A percentile compares a stretch with the other conserved stretches of the same genome.
phyloP scores from a whole-genome alignment of 2,113 vertebrate genomes.

The Gymnorhina tibicen region DNA sequence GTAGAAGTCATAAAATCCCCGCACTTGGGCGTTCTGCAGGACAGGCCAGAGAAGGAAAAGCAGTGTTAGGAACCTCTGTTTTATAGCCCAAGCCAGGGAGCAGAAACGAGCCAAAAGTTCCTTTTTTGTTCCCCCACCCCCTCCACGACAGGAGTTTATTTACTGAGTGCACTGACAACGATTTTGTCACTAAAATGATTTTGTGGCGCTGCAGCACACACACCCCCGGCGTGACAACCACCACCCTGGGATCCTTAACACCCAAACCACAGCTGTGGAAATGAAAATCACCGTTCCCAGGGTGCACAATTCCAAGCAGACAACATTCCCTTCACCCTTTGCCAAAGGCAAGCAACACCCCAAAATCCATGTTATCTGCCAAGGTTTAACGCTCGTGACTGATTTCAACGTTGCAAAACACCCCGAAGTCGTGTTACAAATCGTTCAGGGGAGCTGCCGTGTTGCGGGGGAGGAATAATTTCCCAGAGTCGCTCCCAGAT shows the following conservation, averaged over 20 bases:
- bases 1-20: slow-evolving; percentile 88
- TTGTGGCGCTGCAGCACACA: not conserved
- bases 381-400: not conserved
- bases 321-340: rapidly evolving
- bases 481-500: not conserved
- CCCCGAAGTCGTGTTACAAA: not conserved
- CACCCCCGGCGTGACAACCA: rapidly evolving
- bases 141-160: not conserved
- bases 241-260: rapidly evolving
- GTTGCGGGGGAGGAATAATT: not conserved
- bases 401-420: not conserved
- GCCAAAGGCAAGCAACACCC: not conserved
- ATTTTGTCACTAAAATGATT: not conserved
- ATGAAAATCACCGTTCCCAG: not conserved
- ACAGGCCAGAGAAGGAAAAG: not conserved
- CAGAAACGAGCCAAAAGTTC: not conserved
- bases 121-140: not conserved
- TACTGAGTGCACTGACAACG: not conserved
- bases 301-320: not conserved
- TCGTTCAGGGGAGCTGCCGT: not conserved
- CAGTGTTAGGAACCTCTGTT: not conserved
- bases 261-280: rapidly evolving
- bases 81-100: not conserved
- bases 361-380: not conserved
- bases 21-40: slow-evolving; percentile 84